These are phyloP conservation scores for Dendrocincla tyrannina DNA, from an alignment of 2,797 vertebrate species.

Conservation along the genomic window DNA sequence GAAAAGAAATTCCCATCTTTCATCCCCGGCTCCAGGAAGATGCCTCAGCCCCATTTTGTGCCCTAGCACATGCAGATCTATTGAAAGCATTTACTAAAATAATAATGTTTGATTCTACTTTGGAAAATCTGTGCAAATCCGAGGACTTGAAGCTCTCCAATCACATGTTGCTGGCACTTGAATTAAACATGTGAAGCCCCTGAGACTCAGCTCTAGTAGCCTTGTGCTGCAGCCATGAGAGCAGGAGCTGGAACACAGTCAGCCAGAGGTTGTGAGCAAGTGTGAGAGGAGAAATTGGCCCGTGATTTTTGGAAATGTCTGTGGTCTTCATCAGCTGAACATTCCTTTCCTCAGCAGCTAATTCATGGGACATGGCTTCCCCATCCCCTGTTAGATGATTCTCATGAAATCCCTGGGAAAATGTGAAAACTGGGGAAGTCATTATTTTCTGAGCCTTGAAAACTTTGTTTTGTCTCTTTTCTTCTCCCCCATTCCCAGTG, in stretches of 20 bases:
- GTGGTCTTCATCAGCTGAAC: constrained; percentile 37
- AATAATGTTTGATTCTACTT: not conserved
- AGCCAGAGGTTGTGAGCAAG: not conserved
- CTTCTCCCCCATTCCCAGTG: constrained; percentile 75
- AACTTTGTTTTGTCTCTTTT: not conserved
- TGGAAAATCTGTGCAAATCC: constrained; percentile 23
- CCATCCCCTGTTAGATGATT: not conserved
- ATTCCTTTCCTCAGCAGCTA: constrained; percentile 8
- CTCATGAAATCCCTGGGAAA: not conserved
- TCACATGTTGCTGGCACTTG: not conserved
- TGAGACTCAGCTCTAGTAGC: not conserved
- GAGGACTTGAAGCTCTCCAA: not conserved
- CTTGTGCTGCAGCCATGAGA: not conserved
- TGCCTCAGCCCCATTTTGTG: not conserved
- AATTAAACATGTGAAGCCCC: not conserved
- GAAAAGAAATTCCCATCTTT: constrained; percentile 12
- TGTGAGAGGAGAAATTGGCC: constrained; percentile 1
- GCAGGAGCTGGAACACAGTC: not conserved
- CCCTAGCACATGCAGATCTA: not conserved
- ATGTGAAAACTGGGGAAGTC: not conserved
- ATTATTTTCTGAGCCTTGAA: not conserved
- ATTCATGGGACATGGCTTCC: not conserved
- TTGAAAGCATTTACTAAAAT: constrained; percentile 2
- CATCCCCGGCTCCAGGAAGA: not conserved
- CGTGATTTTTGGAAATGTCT: not conserved